phyloP scores from a whole-genome alignment of 2,888 invertebrate species.

The Archaeoteleia sp. region DNA sequence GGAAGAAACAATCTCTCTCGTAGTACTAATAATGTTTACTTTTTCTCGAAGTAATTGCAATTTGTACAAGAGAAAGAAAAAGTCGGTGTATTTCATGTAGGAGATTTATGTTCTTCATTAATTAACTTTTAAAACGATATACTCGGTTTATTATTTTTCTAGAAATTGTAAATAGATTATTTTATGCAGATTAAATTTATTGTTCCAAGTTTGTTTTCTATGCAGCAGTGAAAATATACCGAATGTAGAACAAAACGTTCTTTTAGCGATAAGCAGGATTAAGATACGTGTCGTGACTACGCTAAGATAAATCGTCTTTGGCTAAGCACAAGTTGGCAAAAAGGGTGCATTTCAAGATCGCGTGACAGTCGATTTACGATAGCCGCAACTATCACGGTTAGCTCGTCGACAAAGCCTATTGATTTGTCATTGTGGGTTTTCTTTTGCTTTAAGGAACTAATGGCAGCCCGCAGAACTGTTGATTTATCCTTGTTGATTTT shows the following conservation, averaged over 20 bases:
- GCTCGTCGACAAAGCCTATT: conserved; percentile 37
- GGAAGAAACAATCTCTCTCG: too few relatives aligned
- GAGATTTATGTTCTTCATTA: too few relatives aligned
- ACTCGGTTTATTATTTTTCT: too few relatives aligned
- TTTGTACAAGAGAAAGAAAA: too few relatives aligned
- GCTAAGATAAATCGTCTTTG: conserved; percentile 46
- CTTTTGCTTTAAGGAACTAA: conserved; percentile 31
- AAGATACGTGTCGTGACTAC: conserved; percentile 38
- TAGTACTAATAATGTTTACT: too few relatives aligned
- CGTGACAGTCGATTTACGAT: conserved; percentile 54
- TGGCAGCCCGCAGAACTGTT: conserved; percentile 32
- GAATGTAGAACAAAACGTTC: conserved; percentile 39
- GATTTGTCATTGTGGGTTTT: conserved; percentile 41
- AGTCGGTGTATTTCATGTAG: too few relatives aligned
- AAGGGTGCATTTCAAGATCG: conserved; percentile 44
- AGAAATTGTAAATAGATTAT: too few relatives aligned
- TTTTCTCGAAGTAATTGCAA: too few relatives aligned
- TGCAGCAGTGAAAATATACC: conserved; percentile 29
- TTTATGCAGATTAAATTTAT: too few relatives aligned
- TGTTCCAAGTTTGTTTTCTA: too few relatives aligned
- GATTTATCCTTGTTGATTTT: conserved; percentile 13
- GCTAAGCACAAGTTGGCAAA: conserved; percentile 32
- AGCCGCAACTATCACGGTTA: conserved; percentile 54
- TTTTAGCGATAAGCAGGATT: conserved; percentile 44
- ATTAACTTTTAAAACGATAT: too few relatives aligned